Conservation (phyloP, 2,113 vertebrate genomes). For the Oenanthe oenanthe region DNA sequence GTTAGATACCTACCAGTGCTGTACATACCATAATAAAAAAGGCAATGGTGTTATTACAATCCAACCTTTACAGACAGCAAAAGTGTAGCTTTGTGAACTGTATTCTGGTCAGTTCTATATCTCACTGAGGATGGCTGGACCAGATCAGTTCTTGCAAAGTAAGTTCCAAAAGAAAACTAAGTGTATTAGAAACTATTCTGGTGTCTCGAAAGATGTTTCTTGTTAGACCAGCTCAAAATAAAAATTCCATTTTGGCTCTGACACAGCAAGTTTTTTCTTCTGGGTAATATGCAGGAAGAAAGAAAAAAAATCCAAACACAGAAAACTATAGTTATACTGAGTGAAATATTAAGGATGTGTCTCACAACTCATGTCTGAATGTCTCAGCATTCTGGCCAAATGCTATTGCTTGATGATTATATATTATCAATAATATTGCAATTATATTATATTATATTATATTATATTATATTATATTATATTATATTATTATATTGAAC, state of each 20-base stretch:
- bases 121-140: background rate
- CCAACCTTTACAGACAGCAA: background rate
- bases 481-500: background rate
- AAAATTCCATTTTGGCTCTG: background rate
- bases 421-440: background rate
- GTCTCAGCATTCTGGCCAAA: background rate
- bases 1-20: background rate
- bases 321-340: background rate
- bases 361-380: accelerated
- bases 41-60: background rate
- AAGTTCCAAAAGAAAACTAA: background rate
- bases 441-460: too few relatives aligned
- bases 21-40: background rate
- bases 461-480: too few relatives aligned
- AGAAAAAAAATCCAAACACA: background rate
- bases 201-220: background rate
- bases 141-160: background rate
- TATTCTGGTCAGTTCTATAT: background rate
- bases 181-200: background rate
- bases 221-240: background rate
- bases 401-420: background rate
- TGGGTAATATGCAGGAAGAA: background rate
- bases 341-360: background rate
- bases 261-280: background rate
- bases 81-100: background rate